Evolutionary conservation across 1,140 invertebrate genomes (phyloP).

Genomic region (Drosophila sucinea): DNA sequence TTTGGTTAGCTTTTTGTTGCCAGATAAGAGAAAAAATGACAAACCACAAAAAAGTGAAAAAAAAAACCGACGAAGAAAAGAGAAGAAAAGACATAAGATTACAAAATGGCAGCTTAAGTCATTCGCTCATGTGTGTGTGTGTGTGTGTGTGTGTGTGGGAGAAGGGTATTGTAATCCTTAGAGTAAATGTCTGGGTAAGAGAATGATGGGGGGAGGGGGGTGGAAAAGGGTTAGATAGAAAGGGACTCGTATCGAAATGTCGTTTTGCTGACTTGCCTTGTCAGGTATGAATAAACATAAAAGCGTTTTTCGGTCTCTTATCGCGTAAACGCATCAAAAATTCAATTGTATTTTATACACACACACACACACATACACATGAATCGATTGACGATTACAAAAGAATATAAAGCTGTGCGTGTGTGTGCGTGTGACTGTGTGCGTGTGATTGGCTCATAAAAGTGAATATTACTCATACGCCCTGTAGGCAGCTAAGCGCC

Average conservation of each 20-base stretch:
- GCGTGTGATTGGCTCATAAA: slow-evolving; percentile 53
- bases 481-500: slow-evolving; percentile 33
- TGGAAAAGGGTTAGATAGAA: not conserved
- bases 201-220: no score
- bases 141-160: not conserved
- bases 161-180: slow-evolving; percentile 12
- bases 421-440: slow-evolving; percentile 4
- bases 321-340: slow-evolving; percentile 69
- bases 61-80: not conserved
- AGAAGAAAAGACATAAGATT: slow-evolving; percentile 1
- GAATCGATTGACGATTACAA: slow-evolving; percentile 60
- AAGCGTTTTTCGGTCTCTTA: slow-evolving; percentile 62
- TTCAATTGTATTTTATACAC: slow-evolving; percentile 71
- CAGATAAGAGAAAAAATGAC: no score
- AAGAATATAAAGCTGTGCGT: slow-evolving; percentile 39
- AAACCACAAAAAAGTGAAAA: not conserved
- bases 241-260: not conserved
- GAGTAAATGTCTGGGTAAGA: not conserved
- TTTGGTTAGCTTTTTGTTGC: no score
- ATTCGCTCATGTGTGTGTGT: not conserved
- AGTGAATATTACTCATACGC: slow-evolving; percentile 67
- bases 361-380: slow-evolving; percentile 26
- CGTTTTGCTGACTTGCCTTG: slow-evolving; percentile 20
- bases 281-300: slow-evolving; percentile 75
- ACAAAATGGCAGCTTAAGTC: slow-evolving; percentile 11